Evolutionary conservation across 2,888 invertebrate species (phyloP), one percentile per base, ranked within the genome.

Genomic region (Liopterus haemorrhoidalis): DNA sequence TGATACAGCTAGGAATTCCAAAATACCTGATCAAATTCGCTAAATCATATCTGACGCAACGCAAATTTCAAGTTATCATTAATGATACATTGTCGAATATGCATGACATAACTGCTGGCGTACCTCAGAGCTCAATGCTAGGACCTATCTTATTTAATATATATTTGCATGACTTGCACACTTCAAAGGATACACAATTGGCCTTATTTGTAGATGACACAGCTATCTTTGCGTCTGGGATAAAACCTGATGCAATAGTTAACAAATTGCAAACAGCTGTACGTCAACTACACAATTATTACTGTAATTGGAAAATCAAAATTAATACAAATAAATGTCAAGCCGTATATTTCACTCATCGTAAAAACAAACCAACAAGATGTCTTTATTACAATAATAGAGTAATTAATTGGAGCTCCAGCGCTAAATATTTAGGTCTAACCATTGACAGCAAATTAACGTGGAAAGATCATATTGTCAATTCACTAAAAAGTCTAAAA

Each of bases 1-100:
- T 61, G 39, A 50, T 51, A 5, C 30, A 47, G 24, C 19, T 47
- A 24, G 33, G 49, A n/a, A 50, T 53, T 25, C 54, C 54, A 5
- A 5, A n/a, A 8, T 21, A 41, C 4, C 12, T 57, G 14, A 46
- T 54, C 5, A 49, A 47, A 32, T 12, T 56, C 12, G 32, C 52
- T 2, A 28, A 46, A 16, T 48, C 48, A 5, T 60, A 57, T 31
- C 15, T 59, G 2, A 38, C 28, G 14, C 44, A 51, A 3, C 44
- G 53, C 43, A n/a, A 36, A 2, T 42, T 56, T 4, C 16, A 19
- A 27, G 55, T 56, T 2, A 21, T 37, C 25, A 45, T 57, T 1
- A 50, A 53, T 11, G 38, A 36, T 8, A 25, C 31, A 5, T 9
- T 18, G 5, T 56, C 54, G 0, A 21, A 37, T 8, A 47, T 40